A percentile compares a stretch with the other conserved stretches of the same genome.
Evolutionary conservation across 2,888 invertebrate species (phyloP).

Genomic region (Ormyrus labotus): DNA sequence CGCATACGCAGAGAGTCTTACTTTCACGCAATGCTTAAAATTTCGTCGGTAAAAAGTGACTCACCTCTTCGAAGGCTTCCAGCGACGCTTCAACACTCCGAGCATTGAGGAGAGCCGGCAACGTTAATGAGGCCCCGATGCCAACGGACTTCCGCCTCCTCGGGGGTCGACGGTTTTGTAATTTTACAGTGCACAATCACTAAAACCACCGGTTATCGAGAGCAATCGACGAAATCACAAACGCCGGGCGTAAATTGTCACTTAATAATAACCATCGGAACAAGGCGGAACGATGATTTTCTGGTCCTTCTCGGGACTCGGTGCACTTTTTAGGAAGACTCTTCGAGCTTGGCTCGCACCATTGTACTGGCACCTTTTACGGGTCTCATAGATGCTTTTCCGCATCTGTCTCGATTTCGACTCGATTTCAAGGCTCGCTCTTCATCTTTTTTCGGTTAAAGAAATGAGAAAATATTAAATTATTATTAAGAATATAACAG

Average conservation of each 20-base stretch:
- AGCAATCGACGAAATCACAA: too few species aligned
- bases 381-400: too few species aligned
- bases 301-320: background rate
- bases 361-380: background rate
- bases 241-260: too few species aligned
- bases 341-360: constrained; percentile 38
- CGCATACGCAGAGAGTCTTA: constrained; percentile 1
- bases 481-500: too few species aligned
- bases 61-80: constrained; percentile 73
- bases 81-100: constrained; percentile 72
- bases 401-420: too few species aligned
- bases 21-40: background rate
- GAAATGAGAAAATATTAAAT: too few species aligned
- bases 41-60: constrained; percentile 33
- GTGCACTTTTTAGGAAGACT: background rate
- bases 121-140: constrained; percentile 62
- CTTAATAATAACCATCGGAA: too few species aligned
- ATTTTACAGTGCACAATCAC: too few species aligned
- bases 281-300: background rate
- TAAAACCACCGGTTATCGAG: too few species aligned
- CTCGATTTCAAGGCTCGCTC: too few species aligned
- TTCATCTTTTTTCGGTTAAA: too few species aligned
- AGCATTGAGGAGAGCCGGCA: constrained; percentile 64
- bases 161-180: constrained; percentile 30
- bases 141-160: constrained; percentile 61